Conservation (phyloP, 2,113 vertebrate species). For the Hystrix cristata region DNA sequence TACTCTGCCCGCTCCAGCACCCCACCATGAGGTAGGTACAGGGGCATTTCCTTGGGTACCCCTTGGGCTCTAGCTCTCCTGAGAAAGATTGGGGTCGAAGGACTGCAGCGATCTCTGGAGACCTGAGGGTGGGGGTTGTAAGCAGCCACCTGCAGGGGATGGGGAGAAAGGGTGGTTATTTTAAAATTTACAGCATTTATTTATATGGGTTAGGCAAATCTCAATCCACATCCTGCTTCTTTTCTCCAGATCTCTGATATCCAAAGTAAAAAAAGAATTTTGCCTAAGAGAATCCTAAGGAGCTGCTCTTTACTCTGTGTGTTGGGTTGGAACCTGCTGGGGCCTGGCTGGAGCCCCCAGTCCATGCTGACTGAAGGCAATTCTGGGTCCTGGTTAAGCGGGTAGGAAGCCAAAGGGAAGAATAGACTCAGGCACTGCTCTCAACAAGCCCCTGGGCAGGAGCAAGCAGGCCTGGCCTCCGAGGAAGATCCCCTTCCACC, state of each 20-base stretch:
- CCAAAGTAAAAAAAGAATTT: neutral
- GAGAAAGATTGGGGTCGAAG: constrained; percentile 75
- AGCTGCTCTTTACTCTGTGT: neutral
- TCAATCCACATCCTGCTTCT: neutral
- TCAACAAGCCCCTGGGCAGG: neutral
- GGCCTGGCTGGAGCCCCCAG: neutral
- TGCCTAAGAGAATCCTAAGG: neutral
- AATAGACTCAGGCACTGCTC: no score
- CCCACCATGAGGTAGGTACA: constrained; percentile 77
- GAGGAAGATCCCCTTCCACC: neutral
- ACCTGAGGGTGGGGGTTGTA: constrained; percentile 56
- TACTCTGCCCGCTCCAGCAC: constrained; percentile 29
- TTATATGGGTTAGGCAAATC: neutral
- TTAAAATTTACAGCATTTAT: neutral
- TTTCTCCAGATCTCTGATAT: neutral
- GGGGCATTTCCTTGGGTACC: constrained; percentile 11
- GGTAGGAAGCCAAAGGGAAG: neutral
- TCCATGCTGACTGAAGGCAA: neutral
- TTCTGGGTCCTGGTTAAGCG: neutral
- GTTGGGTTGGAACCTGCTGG: neutral
- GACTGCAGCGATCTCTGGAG: constrained; percentile 70
- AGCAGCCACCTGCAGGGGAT: constrained; percentile 71
- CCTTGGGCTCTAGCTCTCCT: constrained; percentile 73
- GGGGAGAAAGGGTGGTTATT: neutral
- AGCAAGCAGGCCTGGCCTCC: neutral